Conservation (phyloP, 2,797 vertebrate genomes). For the Stomatorhinus walkeri region DNA sequence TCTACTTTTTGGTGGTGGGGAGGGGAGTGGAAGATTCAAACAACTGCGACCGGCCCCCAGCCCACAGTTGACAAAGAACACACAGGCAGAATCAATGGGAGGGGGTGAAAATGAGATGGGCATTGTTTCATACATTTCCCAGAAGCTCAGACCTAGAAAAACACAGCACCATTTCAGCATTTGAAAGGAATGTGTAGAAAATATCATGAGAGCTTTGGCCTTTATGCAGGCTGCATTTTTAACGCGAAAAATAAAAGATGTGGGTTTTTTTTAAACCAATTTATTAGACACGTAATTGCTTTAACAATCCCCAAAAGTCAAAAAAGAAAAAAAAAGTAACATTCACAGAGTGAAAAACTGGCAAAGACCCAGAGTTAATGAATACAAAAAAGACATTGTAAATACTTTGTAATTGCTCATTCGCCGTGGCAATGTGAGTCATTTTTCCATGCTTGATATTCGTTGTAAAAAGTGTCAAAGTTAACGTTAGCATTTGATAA, state of each 20-base stretch:
- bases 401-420: slow-evolving; percentile 26
- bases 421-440: slow-evolving; percentile 26
- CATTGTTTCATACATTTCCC: slow-evolving; percentile 13
- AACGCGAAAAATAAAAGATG: not conserved
- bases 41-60: not conserved
- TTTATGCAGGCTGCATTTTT: not conserved
- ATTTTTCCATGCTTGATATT: slow-evolving; percentile 25
- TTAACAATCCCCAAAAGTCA: not conserved
- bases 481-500: slow-evolving; percentile 21
- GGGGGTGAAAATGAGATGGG: not conserved
- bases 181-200: slow-evolving; percentile 1
- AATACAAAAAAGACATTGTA: slow-evolving; percentile 25
- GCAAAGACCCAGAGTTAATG: not conserved
- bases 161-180: not conserved
- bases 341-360: not conserved
- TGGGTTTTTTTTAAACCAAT: not conserved
- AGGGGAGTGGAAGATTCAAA: not conserved
- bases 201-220: not conserved
- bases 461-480: slow-evolving; percentile 11
- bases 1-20: not conserved
- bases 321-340: not conserved
- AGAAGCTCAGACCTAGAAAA: not conserved
- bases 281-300: not conserved
- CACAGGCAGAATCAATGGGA: not conserved
- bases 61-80: not conserved